Evolutionary conservation across 2,888 invertebrate genomes (phyloP).

Genomic region (Orthosia gothica): DNA sequence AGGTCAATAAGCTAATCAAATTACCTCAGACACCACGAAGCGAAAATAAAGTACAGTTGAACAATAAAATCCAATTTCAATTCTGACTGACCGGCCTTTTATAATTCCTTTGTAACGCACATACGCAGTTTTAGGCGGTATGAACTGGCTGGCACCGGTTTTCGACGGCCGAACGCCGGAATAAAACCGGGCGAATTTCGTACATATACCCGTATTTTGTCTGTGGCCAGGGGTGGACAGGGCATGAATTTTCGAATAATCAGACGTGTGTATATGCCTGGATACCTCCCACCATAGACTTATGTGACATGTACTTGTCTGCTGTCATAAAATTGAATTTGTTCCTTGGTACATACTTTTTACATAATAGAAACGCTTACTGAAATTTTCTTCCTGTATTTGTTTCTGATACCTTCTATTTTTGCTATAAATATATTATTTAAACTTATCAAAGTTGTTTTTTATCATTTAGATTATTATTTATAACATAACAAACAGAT

Average conservation of each 20-base stretch:
- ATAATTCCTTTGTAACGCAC: conserved; percentile 68
- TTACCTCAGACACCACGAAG: conserved; percentile 36
- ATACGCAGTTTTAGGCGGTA: conserved; percentile 64
- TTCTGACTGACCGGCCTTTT: conserved; percentile 65
- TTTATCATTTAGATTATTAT: conserved; percentile 15
- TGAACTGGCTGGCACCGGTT: conserved; percentile 51
- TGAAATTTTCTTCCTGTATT: neutral
- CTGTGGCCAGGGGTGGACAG: conserved; percentile 81
- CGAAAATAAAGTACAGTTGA: conserved; percentile 56
- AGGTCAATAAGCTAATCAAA: conserved; percentile 44
- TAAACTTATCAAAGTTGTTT: neutral
- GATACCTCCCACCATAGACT: conserved; percentile 39
- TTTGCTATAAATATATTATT: neutral
- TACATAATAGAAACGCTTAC: neutral
- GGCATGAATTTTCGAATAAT: conserved; percentile 87
- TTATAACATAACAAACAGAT: neutral
- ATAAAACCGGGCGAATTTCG: conserved; percentile 81
- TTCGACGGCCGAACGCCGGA: conserved; percentile 69
- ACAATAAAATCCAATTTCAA: conserved; percentile 59
- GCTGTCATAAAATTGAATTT: conserved; percentile 47
- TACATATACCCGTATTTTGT: conserved; percentile 80
- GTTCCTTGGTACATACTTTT: conserved; percentile 15
- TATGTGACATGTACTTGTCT: conserved; percentile 34
- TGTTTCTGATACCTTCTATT: neutral
- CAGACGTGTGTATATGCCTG: conserved; percentile 71